Base-by-base conservation (phyloP, 2,888 invertebrate species). In the Boloria euphrosyne region DNA sequence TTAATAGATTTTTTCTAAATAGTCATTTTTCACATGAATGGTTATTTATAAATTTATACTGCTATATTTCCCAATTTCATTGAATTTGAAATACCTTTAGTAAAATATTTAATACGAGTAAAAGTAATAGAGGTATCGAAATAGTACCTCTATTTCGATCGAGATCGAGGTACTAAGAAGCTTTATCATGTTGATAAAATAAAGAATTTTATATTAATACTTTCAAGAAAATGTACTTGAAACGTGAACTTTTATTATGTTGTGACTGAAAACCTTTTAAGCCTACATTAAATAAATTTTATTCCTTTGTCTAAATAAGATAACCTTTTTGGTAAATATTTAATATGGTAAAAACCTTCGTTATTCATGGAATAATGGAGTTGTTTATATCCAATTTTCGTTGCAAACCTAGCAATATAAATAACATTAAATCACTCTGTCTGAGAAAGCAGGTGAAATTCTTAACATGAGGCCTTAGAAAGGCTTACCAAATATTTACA, bases 401-500 rank as follows among this genome's bases (percentile, higher is more conserved):
- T 67, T 65, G 60, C 65, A 55, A 62, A 64, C 61, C 68, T 76
- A 80, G 70, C 75, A 80, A 78, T 78, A 78, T 78, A 84, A 86
- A 87, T 80, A 87, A 80, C 80, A 83, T 86, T 84, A 83, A 85
- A 84, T 75, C 77, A 82, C 67, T 80, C 81, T 69, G 70, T 71
- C 68, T 81, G 77, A 74, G 72, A 76, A 75, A 82, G 78, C 87
- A 88, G 86, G 87, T 89, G 82, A 83, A 85, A 81, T 79, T 78
- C 72, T 73, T 75, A 77, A 79, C 81, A 77, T 75, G 76, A 81
- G 78, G 76, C 83, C 78, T 78, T 76, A 85, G 81, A 83, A 87
- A 88, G 86, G 88, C 88, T 89, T 80, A 82, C 81, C 89, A 91
- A 92, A 91, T 90, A 91, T 92, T 92, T 87, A 89, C 88, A 84